phyloP scores from a whole-genome alignment of 2,888 invertebrate genomes.

The Synanthedon formicaeformis region DNA sequence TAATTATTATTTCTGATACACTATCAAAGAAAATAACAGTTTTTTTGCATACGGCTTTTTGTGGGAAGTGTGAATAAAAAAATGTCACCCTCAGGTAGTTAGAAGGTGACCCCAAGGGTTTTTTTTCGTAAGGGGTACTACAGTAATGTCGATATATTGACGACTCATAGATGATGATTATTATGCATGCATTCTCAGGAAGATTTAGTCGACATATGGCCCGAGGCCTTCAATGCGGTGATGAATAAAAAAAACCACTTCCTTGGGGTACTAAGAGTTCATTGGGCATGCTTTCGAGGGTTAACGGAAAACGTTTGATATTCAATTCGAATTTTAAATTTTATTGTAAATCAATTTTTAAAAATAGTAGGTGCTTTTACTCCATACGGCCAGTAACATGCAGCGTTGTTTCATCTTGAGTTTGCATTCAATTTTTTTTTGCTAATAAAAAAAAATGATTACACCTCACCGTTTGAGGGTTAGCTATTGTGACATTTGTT shows the following conservation, averaged over 20 bases:
- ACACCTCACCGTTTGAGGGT: constrained; percentile 39
- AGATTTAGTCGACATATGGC: constrained; percentile 49
- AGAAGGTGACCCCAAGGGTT: constrained; percentile 54
- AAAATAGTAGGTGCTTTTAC: background rate
- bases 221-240: constrained; percentile 31
- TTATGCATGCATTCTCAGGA: constrained; percentile 68
- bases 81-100: constrained; percentile 62
- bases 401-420: background rate
- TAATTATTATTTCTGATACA: constrained; percentile 69
- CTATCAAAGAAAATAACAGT: constrained; percentile 65
- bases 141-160: constrained; percentile 46
- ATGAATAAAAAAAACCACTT: constrained; percentile 34
- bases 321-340: background rate
- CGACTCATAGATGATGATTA: constrained; percentile 54
- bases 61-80: constrained; percentile 68
- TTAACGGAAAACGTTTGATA: constrained; percentile 21
- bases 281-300: constrained; percentile 28
- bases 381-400: background rate
- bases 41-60: constrained; percentile 65
- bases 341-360: background rate
- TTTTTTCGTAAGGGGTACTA: constrained; percentile 34
- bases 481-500: constrained; percentile 45
- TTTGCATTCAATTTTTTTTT: constrained; percentile 8
- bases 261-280: constrained; percentile 33
- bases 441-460: constrained; percentile 19